Evolutionary conservation across 1,140 invertebrate genomes (phyloP), one percentile per base, ranked within the genome.

Genomic region (Platorchestia sp.): DNA sequence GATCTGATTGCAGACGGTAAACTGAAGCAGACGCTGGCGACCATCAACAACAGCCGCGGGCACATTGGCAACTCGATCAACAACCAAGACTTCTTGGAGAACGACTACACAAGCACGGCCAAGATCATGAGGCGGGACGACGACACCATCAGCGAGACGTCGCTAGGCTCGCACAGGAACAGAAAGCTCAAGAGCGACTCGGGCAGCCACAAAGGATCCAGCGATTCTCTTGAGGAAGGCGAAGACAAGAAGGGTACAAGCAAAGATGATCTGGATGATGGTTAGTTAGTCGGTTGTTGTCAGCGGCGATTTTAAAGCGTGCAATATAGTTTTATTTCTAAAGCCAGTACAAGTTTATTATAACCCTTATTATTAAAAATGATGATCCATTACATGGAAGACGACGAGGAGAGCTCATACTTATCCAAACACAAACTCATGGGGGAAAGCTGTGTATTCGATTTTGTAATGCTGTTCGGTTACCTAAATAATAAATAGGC

Each of bases 131-230:
- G 98, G 97, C 44, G 96, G 93, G 96, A 96, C 51, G 95, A 96
- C 86, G 97, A 98, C 87, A 97, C 97, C 95, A 97, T 98, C 96
- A 99, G 99, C 97, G 98, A 98, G 97, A 99, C 99, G 97, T 99
- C 99, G 87, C 99, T 99, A 97, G 98, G 98, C 96, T 99, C 98
- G 97, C 98, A 99, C 97, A 99, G 99, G 97, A 98, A 99, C 97
- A 98, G 98, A 96, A 98, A 98, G 95, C 98, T 98, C 97, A 98
- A 99, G 97, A 96, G 96, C 95, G 95, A 96, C 95, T 98, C 99
- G 96, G 98, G 98, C 97, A 99, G 98, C 97, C 98, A 99, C 97
- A 99, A 99, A 97, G 98, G 98, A 97, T 96, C 96, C 36, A 95
- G 90, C 19, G 96, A 96, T 51, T 95, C 96, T n/a, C 98, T 98